Evolutionary conservation across 2,888 invertebrate species (phyloP).

Genomic region (Strigamia maritima): DNA sequence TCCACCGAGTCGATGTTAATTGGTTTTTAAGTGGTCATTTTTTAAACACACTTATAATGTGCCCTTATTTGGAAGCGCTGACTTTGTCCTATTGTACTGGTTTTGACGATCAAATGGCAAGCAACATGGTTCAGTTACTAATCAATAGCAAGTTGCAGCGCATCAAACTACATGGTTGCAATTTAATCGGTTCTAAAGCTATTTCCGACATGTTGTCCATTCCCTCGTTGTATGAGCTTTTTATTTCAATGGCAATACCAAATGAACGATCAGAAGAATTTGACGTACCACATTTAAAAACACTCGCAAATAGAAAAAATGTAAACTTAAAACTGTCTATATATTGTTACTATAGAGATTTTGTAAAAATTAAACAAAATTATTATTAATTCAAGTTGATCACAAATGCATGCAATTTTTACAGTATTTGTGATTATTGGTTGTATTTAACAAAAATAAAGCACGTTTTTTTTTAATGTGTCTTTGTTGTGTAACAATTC

Average conservation of each 20-base stretch:
- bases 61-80: not conserved
- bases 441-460: no score
- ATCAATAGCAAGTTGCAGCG: not conserved
- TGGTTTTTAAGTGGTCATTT: not conserved
- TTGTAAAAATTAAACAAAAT: not conserved
- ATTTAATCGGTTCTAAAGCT: not conserved
- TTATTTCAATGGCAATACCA: slow-evolving; percentile 21
- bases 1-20: not conserved
- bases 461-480: no score
- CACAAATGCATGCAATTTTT: no score
- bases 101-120: slow-evolving; percentile 8
- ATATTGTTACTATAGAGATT: not conserved
- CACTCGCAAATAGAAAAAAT: not conserved
- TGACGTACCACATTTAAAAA: not conserved
- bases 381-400: no score
- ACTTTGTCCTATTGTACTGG: not conserved
- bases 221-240: not conserved
- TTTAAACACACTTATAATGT: not conserved
- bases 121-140: not conserved
- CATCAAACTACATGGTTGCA: not conserved
- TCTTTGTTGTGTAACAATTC: no score
- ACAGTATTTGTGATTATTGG: no score
- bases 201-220: not conserved
- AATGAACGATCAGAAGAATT: not conserved
- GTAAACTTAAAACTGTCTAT: not conserved